These are phyloP conservation scores for Lycorma delicatula DNA, from an alignment of 1,140 invertebrate species.

Conservation along the genomic window DNA sequence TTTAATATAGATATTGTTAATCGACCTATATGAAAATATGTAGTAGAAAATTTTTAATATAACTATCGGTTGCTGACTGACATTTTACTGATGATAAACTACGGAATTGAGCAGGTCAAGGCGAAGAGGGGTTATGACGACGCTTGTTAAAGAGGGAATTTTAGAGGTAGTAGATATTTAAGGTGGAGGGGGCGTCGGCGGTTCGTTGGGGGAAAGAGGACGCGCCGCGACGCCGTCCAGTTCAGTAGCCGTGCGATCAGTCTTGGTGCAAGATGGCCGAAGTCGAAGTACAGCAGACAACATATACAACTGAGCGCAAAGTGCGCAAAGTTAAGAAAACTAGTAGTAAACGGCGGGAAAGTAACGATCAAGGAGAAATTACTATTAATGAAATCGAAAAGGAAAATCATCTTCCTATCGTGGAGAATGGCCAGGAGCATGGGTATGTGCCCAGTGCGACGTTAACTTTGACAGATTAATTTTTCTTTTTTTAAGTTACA, in stretches of 20 bases:
- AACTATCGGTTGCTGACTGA: no score
- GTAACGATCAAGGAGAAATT: conserved; percentile 58
- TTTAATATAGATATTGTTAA: no score
- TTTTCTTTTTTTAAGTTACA: no score
- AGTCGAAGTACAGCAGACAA: conserved; percentile 74
- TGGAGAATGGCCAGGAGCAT: conserved; percentile 52
- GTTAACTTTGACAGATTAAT: conserved; percentile 70
- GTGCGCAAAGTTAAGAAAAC: conserved; percentile 83
- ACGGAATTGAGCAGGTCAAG: no score
- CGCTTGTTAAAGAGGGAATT: no score
- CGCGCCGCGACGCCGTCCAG: background rate
- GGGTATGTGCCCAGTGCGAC: conserved; percentile 61
- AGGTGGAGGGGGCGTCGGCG: conserved; percentile 18
- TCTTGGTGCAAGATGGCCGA: conserved; percentile 59
- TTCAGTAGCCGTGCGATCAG: conserved; percentile 32
- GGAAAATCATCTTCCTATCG: conserved; percentile 44
- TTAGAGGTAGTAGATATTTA: no score
- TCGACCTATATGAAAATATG: no score
- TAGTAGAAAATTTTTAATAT: no score
- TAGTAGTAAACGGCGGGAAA: conserved; percentile 65
- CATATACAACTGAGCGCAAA: conserved; percentile 66
- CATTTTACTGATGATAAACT: no score
- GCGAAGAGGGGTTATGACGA: no score
- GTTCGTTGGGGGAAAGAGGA: conserved; percentile 11
- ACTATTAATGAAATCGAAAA: conserved; percentile 70